Conservation (phyloP, 1,140 invertebrate species). For the Leptinotarsa lineolata region DNA sequence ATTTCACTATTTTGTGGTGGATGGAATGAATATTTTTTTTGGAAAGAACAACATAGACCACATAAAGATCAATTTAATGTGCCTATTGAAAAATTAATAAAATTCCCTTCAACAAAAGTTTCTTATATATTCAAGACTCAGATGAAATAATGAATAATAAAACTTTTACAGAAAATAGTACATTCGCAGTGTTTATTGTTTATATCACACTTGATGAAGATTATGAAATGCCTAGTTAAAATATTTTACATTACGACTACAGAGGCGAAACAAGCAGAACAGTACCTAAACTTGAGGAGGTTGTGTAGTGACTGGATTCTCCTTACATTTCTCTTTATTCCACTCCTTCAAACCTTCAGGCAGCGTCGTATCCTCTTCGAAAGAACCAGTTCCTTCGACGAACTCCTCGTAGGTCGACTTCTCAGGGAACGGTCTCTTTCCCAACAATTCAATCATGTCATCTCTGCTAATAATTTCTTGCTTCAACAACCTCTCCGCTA, state of each 20-base stretch:
- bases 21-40: too few relatives aligned
- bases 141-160: not conserved
- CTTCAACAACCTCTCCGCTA: slow-evolving; percentile 91
- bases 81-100: not conserved
- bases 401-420: slow-evolving; percentile 99
- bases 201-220: not conserved
- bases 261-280: not conserved
- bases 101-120: not conserved
- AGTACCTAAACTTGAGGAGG: not conserved
- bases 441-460: slow-evolving; percentile 97
- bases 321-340: slow-evolving; percentile 72
- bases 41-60: too few relatives aligned
- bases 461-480: slow-evolving; percentile 95
- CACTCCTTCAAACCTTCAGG: slow-evolving; percentile 96
- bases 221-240: slow-evolving; percentile 18
- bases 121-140: not conserved
- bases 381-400: slow-evolving; percentile 97
- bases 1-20: too few relatives aligned
- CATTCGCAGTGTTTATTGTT: not conserved
- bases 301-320: slow-evolving; percentile 4
- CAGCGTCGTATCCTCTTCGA: slow-evolving; percentile 93
- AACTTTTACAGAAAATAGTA: not conserved
- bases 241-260: slow-evolving; percentile 25
- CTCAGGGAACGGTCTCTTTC: slow-evolving; percentile 93
- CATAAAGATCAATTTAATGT: not conserved